These are phyloP conservation scores for Noctuana brunneofusca DNA, from an alignment of 2,888 invertebrate species.

Conservation along the genomic window DNA sequence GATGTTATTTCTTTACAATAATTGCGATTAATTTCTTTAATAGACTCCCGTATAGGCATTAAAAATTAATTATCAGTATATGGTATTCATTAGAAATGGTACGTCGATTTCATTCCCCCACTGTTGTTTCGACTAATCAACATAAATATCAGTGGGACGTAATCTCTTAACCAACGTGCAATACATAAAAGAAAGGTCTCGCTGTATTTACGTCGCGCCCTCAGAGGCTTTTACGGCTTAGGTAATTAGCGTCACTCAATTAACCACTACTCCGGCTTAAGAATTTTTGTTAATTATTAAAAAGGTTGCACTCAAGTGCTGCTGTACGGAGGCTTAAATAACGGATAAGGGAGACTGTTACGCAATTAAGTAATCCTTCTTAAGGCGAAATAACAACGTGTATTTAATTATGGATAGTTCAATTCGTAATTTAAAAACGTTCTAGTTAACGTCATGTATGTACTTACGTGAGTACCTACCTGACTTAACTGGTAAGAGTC, in stretches of 20 bases:
- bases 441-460: background rate
- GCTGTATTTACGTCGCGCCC: constrained; percentile 64
- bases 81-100: constrained; percentile 27
- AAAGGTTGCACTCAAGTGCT: constrained; percentile 76
- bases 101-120: constrained; percentile 29
- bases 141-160: constrained; percentile 55
- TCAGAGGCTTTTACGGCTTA: constrained; percentile 76
- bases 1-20: too few species aligned
- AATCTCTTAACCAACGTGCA: constrained; percentile 54
- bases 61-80: constrained; percentile 29
- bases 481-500: too few species aligned
- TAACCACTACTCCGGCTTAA: constrained; percentile 70
- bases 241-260: constrained; percentile 81
- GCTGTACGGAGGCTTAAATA: constrained; percentile 48
- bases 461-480: too few species aligned
- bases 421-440: background rate
- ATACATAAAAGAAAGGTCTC: constrained; percentile 65
- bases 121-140: constrained; percentile 42
- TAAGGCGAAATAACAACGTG: constrained; percentile 16
- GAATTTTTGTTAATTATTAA: constrained; percentile 81
- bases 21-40: background rate
- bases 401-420: background rate
- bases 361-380: constrained; percentile 40
- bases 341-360: constrained; percentile 39
- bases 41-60: background rate